These are phyloP conservation scores for Stomatorhinus walkeri DNA, from an alignment of 2,797 vertebrate species.

Conservation along the genomic window DNA sequence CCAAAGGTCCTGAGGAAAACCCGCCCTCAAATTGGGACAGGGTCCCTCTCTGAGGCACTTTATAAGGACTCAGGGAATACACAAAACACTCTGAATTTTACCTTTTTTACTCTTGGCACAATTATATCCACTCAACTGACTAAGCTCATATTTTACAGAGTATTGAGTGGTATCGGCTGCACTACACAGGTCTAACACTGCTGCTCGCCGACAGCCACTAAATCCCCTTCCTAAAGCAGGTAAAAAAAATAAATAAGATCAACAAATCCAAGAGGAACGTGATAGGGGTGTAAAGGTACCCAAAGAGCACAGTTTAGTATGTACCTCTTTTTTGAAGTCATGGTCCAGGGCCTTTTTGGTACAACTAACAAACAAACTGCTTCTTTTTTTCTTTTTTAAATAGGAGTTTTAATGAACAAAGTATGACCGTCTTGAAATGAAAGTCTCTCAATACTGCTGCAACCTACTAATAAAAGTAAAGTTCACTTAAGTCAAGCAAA, in stretches of 20 bases:
- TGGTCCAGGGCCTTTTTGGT: neutral
- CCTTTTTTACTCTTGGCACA: neutral
- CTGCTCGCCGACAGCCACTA: neutral
- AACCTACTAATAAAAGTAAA: neutral
- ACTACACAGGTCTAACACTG: neutral
- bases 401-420: neutral
- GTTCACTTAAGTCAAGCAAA: neutral
- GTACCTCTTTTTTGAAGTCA: neutral
- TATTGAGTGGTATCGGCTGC: neutral
- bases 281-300: neutral
- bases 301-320: neutral
- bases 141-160: neutral
- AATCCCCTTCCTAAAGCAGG: neutral
- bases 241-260: neutral
- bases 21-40: neutral
- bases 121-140: neutral
- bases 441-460: neutral
- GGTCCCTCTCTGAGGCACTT: neutral
- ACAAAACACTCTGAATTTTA: neutral
- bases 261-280: neutral
- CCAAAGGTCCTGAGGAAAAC: neutral
- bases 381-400: neutral
- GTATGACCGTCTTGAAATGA: neutral
- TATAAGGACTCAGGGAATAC: neutral
- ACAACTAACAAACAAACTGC: neutral